phyloP scores from a whole-genome alignment of 2,797 vertebrate species.

The Pygocentrus nattereri region DNA sequence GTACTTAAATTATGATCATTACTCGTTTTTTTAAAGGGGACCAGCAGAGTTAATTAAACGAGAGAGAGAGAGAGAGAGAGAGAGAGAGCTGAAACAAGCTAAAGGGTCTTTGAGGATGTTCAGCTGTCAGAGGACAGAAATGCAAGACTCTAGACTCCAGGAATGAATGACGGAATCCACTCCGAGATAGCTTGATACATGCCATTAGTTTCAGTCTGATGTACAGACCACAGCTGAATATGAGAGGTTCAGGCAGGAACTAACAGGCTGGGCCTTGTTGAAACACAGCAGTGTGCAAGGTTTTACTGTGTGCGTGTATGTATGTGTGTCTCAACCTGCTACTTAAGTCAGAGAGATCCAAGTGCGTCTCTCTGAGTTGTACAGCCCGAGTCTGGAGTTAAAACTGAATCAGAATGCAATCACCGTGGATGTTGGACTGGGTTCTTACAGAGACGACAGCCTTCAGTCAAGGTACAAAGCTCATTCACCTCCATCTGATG shows the following conservation, averaged over 20 bases:
- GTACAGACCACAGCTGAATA: conserved; percentile 28
- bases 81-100: not conserved
- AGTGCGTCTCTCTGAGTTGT: not conserved
- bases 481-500: too few relatives aligned
- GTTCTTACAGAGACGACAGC: too few relatives aligned
- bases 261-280: conserved; percentile 48
- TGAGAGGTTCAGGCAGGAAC: conserved; percentile 38
- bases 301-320: not conserved
- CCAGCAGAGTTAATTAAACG: conserved; percentile 8
- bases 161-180: not conserved
- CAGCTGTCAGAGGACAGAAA: conserved; percentile 10
- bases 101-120: conserved; percentile 14
- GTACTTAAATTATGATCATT: not conserved
- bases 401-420: not conserved
- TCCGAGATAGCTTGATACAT: not conserved
- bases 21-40: not conserved
- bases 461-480: too few relatives aligned
- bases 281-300: conserved; percentile 21
- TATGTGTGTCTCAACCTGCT: not conserved
- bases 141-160: not conserved
- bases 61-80: not conserved
- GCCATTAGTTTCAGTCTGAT: not conserved
- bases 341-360: not conserved
- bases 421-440: too few relatives aligned
- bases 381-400: not conserved